These are phyloP conservation scores for Eumerus sabulonum DNA, from an alignment of 2,888 invertebrate species.

Conservation along the genomic window DNA sequence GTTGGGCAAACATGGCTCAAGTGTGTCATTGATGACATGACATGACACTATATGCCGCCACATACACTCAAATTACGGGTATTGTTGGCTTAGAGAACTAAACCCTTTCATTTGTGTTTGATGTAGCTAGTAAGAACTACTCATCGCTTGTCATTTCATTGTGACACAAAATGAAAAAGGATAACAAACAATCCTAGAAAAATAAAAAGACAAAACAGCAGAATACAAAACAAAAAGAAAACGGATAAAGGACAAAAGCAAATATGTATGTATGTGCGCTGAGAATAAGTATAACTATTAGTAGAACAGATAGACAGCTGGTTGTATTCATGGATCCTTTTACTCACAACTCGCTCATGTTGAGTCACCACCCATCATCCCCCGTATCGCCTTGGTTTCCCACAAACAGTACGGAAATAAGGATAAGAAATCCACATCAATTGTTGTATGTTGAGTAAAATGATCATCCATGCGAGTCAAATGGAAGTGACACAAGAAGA, in stretches of 20 bases:
- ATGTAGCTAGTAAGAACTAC: conserved; percentile 40
- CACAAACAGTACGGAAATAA: neutral
- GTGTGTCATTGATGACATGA: conserved; percentile 50
- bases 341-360: neutral
- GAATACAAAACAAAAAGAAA: conserved; percentile 18
- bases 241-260: conserved; percentile 7
- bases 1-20: conserved; percentile 47
- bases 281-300: conserved; percentile 57
- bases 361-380: conserved; percentile 3
- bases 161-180: conserved; percentile 50
- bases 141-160: conserved; percentile 56
- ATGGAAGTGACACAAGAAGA: conserved; percentile 56
- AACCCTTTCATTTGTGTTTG: neutral
- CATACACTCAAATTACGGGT: conserved; percentile 21
- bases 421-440: conserved; percentile 57
- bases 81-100: conserved; percentile 31
- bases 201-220: conserved; percentile 11
- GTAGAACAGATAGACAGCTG: too few species aligned
- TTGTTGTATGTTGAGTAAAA: conserved; percentile 63
- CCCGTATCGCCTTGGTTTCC: conserved; percentile 5
- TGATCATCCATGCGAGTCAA: conserved; percentile 60
- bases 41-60: conserved; percentile 27
- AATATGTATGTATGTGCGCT: conserved; percentile 6
- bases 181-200: conserved; percentile 36
- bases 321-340: conserved; percentile 39